phyloP scores from a whole-genome alignment of 2,888 invertebrate genomes.

The Eubasilissa splendida region DNA sequence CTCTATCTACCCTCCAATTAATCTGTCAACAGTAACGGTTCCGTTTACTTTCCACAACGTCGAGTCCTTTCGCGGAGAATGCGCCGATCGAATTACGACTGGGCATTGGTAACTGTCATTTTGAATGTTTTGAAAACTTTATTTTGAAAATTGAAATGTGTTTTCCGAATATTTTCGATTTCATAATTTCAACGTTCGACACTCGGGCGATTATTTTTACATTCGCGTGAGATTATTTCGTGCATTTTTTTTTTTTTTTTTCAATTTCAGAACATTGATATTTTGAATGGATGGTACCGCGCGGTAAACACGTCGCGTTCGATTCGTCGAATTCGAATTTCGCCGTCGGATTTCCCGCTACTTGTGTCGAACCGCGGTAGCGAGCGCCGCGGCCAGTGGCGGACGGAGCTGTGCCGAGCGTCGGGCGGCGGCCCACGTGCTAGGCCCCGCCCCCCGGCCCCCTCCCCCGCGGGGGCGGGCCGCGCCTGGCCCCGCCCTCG shows the following conservation, averaged over 20 bases:
- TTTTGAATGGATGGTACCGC: constrained; percentile 3
- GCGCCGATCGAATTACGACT: not conserved
- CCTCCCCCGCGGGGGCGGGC: constrained; percentile 67
- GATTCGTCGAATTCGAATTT: constrained; percentile 10
- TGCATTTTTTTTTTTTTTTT: not conserved
- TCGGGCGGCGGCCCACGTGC: constrained; percentile 32
- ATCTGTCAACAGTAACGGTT: constrained; percentile 34
- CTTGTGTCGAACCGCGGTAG: constrained; percentile 37
- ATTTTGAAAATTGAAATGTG: not conserved
- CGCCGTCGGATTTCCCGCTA: constrained; percentile 44
- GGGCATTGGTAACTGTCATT: not conserved
- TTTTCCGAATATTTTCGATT: not conserved
- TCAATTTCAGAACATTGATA: not conserved
- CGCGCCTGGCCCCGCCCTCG: constrained; percentile 37
- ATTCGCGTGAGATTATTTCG: too few relatives aligned
- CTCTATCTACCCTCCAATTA: constrained; percentile 10
- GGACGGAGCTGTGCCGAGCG: constrained; percentile 57
- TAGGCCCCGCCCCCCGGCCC: constrained; percentile 63
- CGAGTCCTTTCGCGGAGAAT: constrained; percentile 8
- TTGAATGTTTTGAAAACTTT: constrained; percentile 5
- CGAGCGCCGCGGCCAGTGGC: constrained; percentile 61
- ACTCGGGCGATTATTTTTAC: too few relatives aligned
- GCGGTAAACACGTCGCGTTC: constrained; percentile 38
- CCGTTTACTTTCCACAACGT: not conserved
- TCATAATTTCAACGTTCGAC: too few relatives aligned